phyloP scores from a whole-genome alignment of 2,797 vertebrate species.

The Buceros bicornis region DNA sequence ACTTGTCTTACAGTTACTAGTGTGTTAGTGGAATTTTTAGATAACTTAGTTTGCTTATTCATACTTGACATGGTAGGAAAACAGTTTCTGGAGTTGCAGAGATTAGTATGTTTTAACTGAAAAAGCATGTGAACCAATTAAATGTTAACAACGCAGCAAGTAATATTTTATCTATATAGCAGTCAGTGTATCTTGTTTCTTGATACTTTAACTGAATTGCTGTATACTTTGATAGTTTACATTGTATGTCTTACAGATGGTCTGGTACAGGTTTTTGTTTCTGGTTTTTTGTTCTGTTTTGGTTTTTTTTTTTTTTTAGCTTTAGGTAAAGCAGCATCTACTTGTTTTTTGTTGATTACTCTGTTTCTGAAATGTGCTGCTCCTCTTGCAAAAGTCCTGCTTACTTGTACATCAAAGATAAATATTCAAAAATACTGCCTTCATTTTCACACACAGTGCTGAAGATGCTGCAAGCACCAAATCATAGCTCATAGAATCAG shows the following conservation, averaged over 20 bases:
- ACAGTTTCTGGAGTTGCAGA: constrained; percentile 58
- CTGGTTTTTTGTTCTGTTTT: constrained; percentile 20
- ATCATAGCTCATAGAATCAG: constrained; percentile 99
- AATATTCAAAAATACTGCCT: constrained; percentile 94
- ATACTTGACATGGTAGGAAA: constrained; percentile 64
- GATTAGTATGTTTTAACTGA: constrained; percentile 73
- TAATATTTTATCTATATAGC: constrained; percentile 74
- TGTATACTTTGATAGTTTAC: constrained; percentile 82
- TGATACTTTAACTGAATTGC: constrained; percentile 78
- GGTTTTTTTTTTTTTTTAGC: constrained; percentile 75
- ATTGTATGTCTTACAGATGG: constrained; percentile 80
- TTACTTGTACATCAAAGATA: constrained; percentile 83
- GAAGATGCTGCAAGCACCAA: constrained; percentile 97
- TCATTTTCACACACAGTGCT: constrained; percentile 99
- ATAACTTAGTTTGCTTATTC: constrained; percentile 65
- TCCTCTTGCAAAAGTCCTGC: constrained; percentile 85
- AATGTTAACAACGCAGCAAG: constrained; percentile 80
- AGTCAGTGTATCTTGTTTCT: constrained; percentile 77
- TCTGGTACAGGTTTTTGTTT: constrained; percentile 76
- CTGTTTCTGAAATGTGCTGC: constrained; percentile 84
- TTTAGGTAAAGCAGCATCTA: constrained; percentile 82
- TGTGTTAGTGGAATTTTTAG: constrained; percentile 59
- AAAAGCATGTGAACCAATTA: constrained; percentile 79
- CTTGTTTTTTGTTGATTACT: constrained; percentile 73
- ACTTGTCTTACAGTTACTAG: constrained; percentile 62